Evolutionary conservation across 2,113 vertebrate species (phyloP), one percentile per base, ranked within the genome.

Genomic region (Sorex araneus): DNA sequence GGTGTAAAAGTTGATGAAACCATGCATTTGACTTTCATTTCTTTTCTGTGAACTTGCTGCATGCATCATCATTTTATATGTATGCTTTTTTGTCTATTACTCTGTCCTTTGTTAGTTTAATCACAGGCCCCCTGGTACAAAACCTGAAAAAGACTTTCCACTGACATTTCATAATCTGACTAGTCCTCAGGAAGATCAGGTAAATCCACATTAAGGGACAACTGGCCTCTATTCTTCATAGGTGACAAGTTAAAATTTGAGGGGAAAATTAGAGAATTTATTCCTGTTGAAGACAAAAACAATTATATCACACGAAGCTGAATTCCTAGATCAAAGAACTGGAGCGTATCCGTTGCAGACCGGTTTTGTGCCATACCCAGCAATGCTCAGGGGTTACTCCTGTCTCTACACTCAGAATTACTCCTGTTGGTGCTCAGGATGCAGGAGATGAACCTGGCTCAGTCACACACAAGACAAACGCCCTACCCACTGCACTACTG

Each of bases 281-380:
- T 27, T 34, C n/a, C 80, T 67, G 81, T 27, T 54, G 27, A 83
- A 90, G 81, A 67, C 2, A n/a, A 89, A 84, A 60, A 73, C 57
- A 60, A 90, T 69, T 90, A 21, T 81, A 94, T 90, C 64, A 83
- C 50, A 71, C 27, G 19, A 92, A 45, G 32, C 84, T 82, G 16
- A 18, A 67, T 34, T 21, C 6, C 7, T 54, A 54, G 18, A 19
- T 54, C 13, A 54, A 54, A 54, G 54, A 2, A 15, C 54, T 54
- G 54, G 50, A 54, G 10, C 10, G 50, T 16, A 54, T 54, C 54
- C 54, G 13, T 54, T 54, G 3, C 7, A n/a, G n/a, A 7, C 40
- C 7, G 3, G 40, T 40, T 40, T 40, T 40, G 40, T 40, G 40
- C 40, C 40, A 40, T 3, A 40, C 40, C 40, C 40, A 40, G 40